A percentile compares a stretch with the other conserved stretches of the same genome.
Conservation (phyloP, 2,888 invertebrate genomes). For the Lagria hirta region DNA sequence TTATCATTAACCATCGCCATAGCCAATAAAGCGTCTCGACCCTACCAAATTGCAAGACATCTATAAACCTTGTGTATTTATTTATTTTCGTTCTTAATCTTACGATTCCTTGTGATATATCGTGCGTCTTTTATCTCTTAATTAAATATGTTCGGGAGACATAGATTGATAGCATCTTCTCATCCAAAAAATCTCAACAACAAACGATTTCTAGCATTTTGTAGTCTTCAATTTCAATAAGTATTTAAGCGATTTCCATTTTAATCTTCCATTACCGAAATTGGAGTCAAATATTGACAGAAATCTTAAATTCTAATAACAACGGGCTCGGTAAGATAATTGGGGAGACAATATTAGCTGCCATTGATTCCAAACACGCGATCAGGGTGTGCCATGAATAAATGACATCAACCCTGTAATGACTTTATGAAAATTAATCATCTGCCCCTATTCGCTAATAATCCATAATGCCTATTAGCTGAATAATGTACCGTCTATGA, state of each 20-base stretch:
- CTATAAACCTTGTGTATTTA: conserved; percentile 33
- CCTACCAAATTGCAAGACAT: conserved; percentile 21
- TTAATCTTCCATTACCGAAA: conserved; percentile 42
- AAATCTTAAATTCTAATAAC: conserved; percentile 48
- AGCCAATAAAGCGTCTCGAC: conserved; percentile 19
- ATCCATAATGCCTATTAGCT: conserved; percentile 36
- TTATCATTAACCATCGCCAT: conserved; percentile 18
- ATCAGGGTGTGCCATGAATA: conserved; percentile 43
- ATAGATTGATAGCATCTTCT: conserved; percentile 24
- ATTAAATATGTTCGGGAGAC: conserved; percentile 38
- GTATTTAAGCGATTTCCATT: conserved; percentile 2
- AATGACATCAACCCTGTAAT: conserved; percentile 44
- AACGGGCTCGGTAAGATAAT: conserved; percentile 34
- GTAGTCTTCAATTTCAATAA: neutral
- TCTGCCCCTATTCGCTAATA: conserved; percentile 36
- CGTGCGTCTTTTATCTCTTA: conserved; percentile 43
- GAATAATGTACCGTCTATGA: conserved; percentile 12
- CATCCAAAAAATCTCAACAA: conserved; percentile 4
- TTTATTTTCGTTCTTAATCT: conserved; percentile 44
- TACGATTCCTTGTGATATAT: conserved; percentile 37
- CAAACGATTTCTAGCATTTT: neutral
- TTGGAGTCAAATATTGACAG: conserved; percentile 46
- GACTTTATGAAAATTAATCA: conserved; percentile 47
- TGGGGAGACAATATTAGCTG: conserved; percentile 45
- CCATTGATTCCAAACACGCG: conserved; percentile 47